Evolutionary conservation across 2,888 invertebrate genomes (phyloP).

Genomic region (Cataglyphis cursor): DNA sequence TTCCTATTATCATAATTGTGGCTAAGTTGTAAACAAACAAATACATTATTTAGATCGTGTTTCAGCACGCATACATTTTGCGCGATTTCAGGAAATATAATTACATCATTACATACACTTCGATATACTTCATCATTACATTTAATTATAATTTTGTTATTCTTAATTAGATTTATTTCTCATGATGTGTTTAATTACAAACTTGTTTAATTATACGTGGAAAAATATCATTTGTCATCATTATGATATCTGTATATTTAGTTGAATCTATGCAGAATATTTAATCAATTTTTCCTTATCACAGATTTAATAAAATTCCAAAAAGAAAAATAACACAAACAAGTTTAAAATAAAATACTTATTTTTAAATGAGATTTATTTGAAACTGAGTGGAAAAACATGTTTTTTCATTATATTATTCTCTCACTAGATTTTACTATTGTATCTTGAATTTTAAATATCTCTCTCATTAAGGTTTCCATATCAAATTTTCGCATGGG

Average conservation of each 20-base stretch:
- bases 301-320: neutral
- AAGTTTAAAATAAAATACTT: neutral
- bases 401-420: neutral
- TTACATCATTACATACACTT: neutral
- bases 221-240: constrained; percentile 41
- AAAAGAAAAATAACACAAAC: neutral
- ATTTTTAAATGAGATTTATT: neutral
- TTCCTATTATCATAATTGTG: constrained; percentile 51
- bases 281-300: neutral
- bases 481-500: neutral
- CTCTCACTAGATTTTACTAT: neutral
- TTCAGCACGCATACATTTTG: constrained; percentile 21
- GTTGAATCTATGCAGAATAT: neutral
- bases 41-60: constrained; percentile 49
- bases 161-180: constrained; percentile 52
- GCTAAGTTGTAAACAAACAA: constrained; percentile 55
- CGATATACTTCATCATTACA: constrained; percentile 36
- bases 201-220: constrained; percentile 40
- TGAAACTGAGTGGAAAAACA: neutral
- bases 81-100: constrained; percentile 45
- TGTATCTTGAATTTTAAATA: constrained; percentile 4
- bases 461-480: constrained; percentile 6
- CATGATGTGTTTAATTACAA: constrained; percentile 44
- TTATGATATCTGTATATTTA: constrained; percentile 28
- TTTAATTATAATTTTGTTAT: constrained; percentile 44